A percentile compares a stretch with the other conserved stretches of the same genome.
phyloP scores from a whole-genome alignment of 2,113 vertebrate genomes.

The Vidua chalybeata region DNA sequence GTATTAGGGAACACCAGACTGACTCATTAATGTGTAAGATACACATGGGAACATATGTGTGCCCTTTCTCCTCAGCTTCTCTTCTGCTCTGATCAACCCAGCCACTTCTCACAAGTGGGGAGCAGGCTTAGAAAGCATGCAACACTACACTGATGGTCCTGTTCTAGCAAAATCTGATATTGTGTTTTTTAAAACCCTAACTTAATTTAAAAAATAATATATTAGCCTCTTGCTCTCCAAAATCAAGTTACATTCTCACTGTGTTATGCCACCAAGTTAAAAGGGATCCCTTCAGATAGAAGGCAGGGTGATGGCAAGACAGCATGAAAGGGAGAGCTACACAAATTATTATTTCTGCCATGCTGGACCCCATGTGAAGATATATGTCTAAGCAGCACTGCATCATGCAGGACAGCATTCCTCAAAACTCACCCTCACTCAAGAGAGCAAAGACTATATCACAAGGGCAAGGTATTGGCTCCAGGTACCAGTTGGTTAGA shows the following conservation, averaged over 20 bases:
- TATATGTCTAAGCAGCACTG: not conserved
- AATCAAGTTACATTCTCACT: not conserved
- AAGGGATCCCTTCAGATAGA: not conserved
- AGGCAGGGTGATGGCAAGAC: not conserved
- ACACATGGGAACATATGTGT: accelerated
- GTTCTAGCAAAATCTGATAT: not conserved
- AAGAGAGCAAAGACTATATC: not conserved
- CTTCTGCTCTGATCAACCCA: not conserved
- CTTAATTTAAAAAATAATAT: accelerated
- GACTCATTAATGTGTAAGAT: not conserved
- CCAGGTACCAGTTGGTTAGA: not conserved
- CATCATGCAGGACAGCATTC: not conserved
- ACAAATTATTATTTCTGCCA: not conserved
- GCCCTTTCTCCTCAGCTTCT: not conserved
- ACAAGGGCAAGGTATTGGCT: not conserved
- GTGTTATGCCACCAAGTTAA: not conserved
- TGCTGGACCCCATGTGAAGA: not conserved
- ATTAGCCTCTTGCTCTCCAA: not conserved
- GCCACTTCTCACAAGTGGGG: not conserved
- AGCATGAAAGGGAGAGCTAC: not conserved
- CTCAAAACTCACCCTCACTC: not conserved
- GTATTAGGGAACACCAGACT: not conserved
- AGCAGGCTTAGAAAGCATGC: not conserved
- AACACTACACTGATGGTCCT: not conserved
- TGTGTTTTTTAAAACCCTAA: not conserved